A percentile compares a stretch with the other conserved stretches of the same genome.
These are phyloP conservation scores for Crenichthys baileyi DNA, from an alignment of 2,797 vertebrate genomes.

Conservation along the genomic window DNA sequence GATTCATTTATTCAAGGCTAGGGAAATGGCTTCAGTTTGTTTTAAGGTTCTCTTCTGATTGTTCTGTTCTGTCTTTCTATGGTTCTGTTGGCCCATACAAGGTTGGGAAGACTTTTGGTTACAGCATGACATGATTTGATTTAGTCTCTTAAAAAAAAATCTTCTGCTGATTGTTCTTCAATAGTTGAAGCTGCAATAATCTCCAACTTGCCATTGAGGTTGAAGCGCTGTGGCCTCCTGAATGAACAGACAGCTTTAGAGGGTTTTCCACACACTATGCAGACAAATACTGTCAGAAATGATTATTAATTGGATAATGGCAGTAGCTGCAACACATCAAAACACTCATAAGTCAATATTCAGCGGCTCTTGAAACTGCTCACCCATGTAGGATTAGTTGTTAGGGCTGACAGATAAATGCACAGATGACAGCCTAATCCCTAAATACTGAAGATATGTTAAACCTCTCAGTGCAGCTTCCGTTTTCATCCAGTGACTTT, in stretches of 20 bases:
- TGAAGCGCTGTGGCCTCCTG: background rate
- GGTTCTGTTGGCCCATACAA: background rate
- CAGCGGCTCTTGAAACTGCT: constrained; percentile 9
- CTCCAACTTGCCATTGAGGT: background rate
- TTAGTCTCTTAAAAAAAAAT: background rate
- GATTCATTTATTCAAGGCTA: background rate
- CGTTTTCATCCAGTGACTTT: constrained; percentile 35
- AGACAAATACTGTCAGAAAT: constrained; percentile 6
- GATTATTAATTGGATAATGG: constrained; percentile 6
- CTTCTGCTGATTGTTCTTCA: background rate
- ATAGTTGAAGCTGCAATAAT: background rate
- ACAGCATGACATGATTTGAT: background rate
- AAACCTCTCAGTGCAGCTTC: constrained; percentile 18
- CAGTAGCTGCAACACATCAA: constrained; percentile 12
- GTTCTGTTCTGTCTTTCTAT: background rate
- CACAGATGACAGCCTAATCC: constrained; percentile 50
- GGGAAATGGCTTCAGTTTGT: background rate
- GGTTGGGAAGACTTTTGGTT: background rate
- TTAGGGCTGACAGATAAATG: constrained; percentile 21
- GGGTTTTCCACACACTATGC: background rate
- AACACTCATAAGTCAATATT: constrained; percentile 10
- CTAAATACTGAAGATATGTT: constrained; percentile 24
- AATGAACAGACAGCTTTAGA: constrained; percentile 5
- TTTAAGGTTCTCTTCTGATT: background rate
- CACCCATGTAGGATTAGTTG: constrained; percentile 30